Evolutionary conservation across 2,888 invertebrate species (phyloP).

Genomic region (Acanthococcus lagerstroemiae): DNA sequence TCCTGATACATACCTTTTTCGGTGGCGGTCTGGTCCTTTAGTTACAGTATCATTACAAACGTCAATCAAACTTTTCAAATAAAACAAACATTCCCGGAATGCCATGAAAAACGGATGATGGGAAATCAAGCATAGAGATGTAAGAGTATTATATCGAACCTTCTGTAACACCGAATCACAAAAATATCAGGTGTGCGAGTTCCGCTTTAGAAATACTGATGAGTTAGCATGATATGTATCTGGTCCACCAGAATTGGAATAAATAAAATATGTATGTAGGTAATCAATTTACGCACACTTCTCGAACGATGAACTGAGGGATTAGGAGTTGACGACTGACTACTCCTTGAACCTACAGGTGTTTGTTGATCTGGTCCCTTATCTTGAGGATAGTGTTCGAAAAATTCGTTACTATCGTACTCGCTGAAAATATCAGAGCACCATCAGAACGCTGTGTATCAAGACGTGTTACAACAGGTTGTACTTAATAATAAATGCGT

Average conservation of each 20-base stretch:
- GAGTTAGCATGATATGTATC: not conserved
- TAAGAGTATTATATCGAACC: constrained; percentile 50
- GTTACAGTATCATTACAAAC: constrained; percentile 72
- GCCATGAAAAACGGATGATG: constrained; percentile 99
- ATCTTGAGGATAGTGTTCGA: constrained; percentile 17
- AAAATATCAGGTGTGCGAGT: not conserved
- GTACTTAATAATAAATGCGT: too few species aligned
- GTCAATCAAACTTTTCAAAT: constrained; percentile 90
- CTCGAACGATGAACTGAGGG: constrained; percentile 8
- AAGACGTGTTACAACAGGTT: too few species aligned
- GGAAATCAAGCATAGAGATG: constrained; percentile 92
- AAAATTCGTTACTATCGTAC: constrained; percentile 20
- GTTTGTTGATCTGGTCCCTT: constrained; percentile 52
- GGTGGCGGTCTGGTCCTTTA: constrained; percentile 19
- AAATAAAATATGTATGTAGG: too few species aligned
- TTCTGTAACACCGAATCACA: constrained; percentile 14
- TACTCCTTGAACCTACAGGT: constrained; percentile 43
- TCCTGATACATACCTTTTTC: constrained; percentile 45
- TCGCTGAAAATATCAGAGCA: too few species aligned
- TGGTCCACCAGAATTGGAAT: not conserved
- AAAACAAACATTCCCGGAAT: constrained; percentile 94
- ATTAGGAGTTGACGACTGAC: not conserved
- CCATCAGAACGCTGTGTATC: too few species aligned
- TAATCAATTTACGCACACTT: constrained; percentile 2
- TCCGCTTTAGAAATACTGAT: not conserved